These are phyloP conservation scores for Leptinotarsa rubiginosa DNA, from an alignment of 2,888 invertebrate genomes.

Conservation along the genomic window DNA sequence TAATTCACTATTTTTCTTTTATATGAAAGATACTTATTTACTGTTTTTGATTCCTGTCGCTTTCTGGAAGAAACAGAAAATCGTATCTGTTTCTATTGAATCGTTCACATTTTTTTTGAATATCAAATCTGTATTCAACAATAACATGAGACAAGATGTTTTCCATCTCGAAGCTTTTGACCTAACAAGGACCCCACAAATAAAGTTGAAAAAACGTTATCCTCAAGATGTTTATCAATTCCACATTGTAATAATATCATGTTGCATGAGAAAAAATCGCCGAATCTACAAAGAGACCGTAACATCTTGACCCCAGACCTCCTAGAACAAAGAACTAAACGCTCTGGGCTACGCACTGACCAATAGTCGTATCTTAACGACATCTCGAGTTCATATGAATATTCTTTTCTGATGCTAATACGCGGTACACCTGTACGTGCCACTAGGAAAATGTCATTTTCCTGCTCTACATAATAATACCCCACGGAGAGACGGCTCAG, in stretches of 20 bases:
- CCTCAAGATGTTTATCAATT: constrained; percentile 5
- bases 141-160: not conserved
- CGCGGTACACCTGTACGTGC: constrained; percentile 59
- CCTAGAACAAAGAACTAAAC: constrained; percentile 19
- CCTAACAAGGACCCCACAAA: not conserved
- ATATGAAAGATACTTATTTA: no score
- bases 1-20: no score
- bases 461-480: constrained; percentile 61
- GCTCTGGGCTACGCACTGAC: constrained; percentile 33
- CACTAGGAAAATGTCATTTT: constrained; percentile 48
- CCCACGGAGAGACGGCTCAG: constrained; percentile 41
- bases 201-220: not conserved
- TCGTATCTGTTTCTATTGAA: no score
- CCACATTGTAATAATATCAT: constrained; percentile 23
- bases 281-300: constrained; percentile 23
- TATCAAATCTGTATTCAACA: no score
- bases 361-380: constrained; percentile 57
- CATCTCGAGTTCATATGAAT: constrained; percentile 58
- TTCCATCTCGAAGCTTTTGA: not conserved
- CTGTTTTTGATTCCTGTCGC: no score
- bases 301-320: constrained; percentile 20
- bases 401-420: constrained; percentile 61
- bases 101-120: no score
- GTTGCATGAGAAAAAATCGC: constrained; percentile 23
- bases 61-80: no score